Percentiles rank a stretch among this genome's conserved stretches.
These are phyloP conservation scores for Labrus mixtus DNA, from an alignment of 2,113 vertebrate genomes.

Conservation along the genomic window DNA sequence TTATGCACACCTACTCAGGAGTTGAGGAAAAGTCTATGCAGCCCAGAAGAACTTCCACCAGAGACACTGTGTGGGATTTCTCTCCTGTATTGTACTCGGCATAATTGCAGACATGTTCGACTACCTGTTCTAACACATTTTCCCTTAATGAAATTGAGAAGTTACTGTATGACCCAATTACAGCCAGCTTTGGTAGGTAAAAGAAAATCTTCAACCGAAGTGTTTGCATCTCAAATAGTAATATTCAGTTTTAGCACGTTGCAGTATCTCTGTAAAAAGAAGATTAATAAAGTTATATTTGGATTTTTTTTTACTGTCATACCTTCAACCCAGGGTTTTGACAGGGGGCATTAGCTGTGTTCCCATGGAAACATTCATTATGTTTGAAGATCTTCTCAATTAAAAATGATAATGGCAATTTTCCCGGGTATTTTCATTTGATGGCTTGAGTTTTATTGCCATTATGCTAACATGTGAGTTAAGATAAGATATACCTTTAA, in stretches of 20 bases:
- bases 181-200: background rate
- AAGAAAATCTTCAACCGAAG: too few relatives aligned
- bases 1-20: conserved; percentile 14
- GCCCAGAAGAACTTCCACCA: background rate
- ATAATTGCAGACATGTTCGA: conserved; percentile 10
- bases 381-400: conserved; percentile 1
- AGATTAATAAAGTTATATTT: background rate
- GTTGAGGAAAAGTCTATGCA: background rate
- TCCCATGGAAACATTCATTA: conserved; percentile 30
- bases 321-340: background rate
- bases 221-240: background rate
- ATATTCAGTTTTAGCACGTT: background rate
- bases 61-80: background rate
- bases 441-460: too few relatives aligned
- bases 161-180: background rate
- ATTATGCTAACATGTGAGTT: background rate
- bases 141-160: background rate
- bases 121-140: background rate
- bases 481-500: too few relatives aligned
- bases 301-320: background rate
- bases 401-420: background rate
- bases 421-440: background rate
- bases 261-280: background rate
- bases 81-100: background rate
- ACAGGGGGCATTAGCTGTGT: conserved; percentile 8